phyloP scores from a whole-genome alignment of 2,113 vertebrate genomes.

The Channa argus region DNA sequence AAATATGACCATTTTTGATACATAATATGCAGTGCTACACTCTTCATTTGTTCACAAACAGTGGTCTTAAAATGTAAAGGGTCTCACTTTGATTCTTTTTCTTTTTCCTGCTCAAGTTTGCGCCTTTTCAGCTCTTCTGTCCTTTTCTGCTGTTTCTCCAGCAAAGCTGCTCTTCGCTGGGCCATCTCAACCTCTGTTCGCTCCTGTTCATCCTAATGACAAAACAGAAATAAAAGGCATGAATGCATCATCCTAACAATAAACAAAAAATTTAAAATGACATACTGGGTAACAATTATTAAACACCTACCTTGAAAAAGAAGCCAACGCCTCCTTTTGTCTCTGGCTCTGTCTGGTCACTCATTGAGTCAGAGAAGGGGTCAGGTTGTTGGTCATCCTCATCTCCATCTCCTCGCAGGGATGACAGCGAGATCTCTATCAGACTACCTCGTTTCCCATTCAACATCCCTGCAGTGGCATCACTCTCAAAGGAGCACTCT shows the following conservation, averaged over 20 bases:
- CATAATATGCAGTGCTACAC: too few relatives aligned
- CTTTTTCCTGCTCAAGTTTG: constrained; percentile 89
- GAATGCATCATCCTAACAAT: not conserved
- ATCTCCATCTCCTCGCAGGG: constrained; percentile 78
- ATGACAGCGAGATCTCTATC: constrained; percentile 88
- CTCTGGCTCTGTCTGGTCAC: constrained; percentile 83
- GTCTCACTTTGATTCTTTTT: constrained; percentile 88
- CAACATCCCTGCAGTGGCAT: constrained; percentile 66
- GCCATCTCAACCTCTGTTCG: constrained; percentile 91
- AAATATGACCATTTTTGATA: not conserved
- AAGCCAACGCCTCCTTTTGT: constrained; percentile 85
- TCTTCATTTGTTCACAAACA: not conserved
- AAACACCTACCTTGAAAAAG: constrained; percentile 86
- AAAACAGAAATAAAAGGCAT: not conserved
- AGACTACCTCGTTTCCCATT: constrained; percentile 85
- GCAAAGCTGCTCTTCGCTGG: constrained; percentile 86
- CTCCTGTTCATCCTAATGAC: constrained; percentile 81
- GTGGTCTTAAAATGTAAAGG: not conserved
- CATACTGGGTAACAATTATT: not conserved
- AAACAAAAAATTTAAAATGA: not conserved
- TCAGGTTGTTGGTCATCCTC: constrained; percentile 79
- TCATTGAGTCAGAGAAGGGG: constrained; percentile 82
- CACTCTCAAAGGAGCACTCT: constrained; percentile 87
- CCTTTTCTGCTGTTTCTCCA: constrained; percentile 91
- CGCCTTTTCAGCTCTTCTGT: constrained; percentile 87